Evolutionary conservation across 2,888 invertebrate species (phyloP), one percentile per base, ranked within the genome.

Genomic region (Augiades crinisus): DNA sequence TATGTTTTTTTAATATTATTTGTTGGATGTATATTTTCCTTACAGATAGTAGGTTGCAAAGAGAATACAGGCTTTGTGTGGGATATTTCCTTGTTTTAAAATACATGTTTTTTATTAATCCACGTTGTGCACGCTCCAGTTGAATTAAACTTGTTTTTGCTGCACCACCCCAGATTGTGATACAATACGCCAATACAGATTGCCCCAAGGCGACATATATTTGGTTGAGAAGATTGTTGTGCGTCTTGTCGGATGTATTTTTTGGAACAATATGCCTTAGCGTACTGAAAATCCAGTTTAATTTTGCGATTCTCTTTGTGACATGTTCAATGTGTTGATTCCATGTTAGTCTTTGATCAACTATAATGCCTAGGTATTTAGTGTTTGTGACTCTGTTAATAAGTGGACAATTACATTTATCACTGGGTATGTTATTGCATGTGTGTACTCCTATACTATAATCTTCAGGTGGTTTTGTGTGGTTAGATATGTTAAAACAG

Each of bases 311-410:
- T 12, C 43, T 14, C 2, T 14, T 16, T 12, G 7, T n/a, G 2
- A 43, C 17, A 5, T 17, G 27, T n/a, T 44, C 44, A 5, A 45
- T n/a, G 10, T 44, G 33, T 13, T 5, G 24, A 19, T 41, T 21
- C 50, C 43, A 50, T 0, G 50, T 34, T 2, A 50, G 19, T 8
- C 50, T 19, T 7, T 43, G 41, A 7, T 36, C 43, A 3, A 50
- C 27, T 12, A 50, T 19, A 0, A 49, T 8, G 10, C 49, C 41
- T 5, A 49, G 17, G 10, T 50, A 50, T 36, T 50, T 50, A n/a
- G 12, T 30, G 7, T 27, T n/a, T 5, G 1, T 37, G 1, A 38
- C 31, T 44, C 36, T 36, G 4, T 31, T 10, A 12, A 44, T 44
- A 3, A n/a, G 3, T 10, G 44, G 36, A 31, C 51, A 51, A 2